These are phyloP conservation scores for Ophion ventricosus DNA, from an alignment of 2,888 invertebrate species.

Conservation along the genomic window DNA sequence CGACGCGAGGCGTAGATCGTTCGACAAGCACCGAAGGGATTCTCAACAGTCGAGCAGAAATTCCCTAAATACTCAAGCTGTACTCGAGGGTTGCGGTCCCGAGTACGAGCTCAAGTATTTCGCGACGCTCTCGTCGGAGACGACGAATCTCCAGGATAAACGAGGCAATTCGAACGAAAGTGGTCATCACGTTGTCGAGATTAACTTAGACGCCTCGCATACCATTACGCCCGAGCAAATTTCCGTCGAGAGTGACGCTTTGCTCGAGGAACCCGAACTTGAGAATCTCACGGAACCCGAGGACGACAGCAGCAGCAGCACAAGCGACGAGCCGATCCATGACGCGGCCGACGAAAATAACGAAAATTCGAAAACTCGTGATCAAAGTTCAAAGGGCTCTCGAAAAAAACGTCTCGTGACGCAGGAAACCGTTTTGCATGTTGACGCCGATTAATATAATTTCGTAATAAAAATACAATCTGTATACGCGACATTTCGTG, in stretches of 20 bases:
- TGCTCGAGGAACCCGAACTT: slow-evolving; percentile 80
- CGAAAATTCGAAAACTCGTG: slow-evolving; percentile 19
- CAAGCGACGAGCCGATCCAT: slow-evolving; percentile 19
- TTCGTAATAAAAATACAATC: neutral
- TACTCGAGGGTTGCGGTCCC: slow-evolving; percentile 69
- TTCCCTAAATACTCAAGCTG: slow-evolving; percentile 75
- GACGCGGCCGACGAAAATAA: slow-evolving; percentile 8
- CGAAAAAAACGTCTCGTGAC: slow-evolving; percentile 60
- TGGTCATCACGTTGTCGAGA: slow-evolving; percentile 74
- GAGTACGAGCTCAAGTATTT: slow-evolving; percentile 80
- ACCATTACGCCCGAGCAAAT: slow-evolving; percentile 72
- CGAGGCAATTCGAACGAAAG: slow-evolving; percentile 77
- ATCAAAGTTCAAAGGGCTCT: slow-evolving; percentile 55
- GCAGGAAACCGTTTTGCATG: slow-evolving; percentile 63
- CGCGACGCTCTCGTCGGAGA: slow-evolving; percentile 75
- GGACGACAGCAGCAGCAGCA: slow-evolving; percentile 62
- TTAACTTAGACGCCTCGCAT: slow-evolving; percentile 70
- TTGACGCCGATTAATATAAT: slow-evolving; percentile 57
- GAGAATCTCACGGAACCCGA: slow-evolving; percentile 77
- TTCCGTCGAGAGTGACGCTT: slow-evolving; percentile 75
- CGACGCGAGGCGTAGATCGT: slow-evolving; percentile 79
- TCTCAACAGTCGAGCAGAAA: slow-evolving; percentile 76
- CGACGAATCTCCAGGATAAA: slow-evolving; percentile 64
- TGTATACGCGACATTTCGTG: neutral
- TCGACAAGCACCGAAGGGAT: slow-evolving; percentile 78